Evolutionary conservation across 2,113 vertebrate species (phyloP).

Genomic region (Nycticryphes semicollaris): DNA sequence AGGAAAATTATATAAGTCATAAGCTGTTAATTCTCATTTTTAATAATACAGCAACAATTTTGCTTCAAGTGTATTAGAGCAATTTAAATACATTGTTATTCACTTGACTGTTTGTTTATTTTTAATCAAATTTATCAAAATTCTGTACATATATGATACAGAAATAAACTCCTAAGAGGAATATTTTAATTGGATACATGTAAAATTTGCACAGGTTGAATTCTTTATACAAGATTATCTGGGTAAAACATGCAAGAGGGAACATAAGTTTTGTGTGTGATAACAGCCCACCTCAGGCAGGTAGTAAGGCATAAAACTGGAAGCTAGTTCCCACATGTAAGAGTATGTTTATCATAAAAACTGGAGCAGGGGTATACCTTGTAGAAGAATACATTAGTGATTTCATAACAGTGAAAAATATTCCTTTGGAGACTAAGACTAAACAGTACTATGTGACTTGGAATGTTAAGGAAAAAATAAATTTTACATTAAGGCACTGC

Average conservation of each 20-base stretch:
- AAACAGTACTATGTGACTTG: background rate
- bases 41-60: background rate
- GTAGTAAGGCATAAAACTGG: background rate
- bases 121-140: background rate
- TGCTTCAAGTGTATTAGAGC: background rate
- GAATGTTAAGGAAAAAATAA: background rate
- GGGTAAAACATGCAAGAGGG: background rate
- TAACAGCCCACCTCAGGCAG: background rate
- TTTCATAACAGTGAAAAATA: background rate
- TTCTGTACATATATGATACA: background rate
- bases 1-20: background rate
- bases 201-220: background rate
- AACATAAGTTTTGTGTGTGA: background rate
- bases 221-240: background rate
- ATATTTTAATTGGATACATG: background rate
- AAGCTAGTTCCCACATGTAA: background rate
- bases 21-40: background rate
- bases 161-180: background rate
- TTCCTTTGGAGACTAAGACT: background rate
- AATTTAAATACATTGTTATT: background rate
- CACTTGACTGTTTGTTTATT: background rate
- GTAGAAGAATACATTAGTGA: background rate
- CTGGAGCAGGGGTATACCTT: background rate
- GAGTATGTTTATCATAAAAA: background rate
- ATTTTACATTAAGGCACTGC: background rate